Evolutionary conservation across 2,888 invertebrate species (phyloP).

Genomic region (Cataglyphis cursor): DNA sequence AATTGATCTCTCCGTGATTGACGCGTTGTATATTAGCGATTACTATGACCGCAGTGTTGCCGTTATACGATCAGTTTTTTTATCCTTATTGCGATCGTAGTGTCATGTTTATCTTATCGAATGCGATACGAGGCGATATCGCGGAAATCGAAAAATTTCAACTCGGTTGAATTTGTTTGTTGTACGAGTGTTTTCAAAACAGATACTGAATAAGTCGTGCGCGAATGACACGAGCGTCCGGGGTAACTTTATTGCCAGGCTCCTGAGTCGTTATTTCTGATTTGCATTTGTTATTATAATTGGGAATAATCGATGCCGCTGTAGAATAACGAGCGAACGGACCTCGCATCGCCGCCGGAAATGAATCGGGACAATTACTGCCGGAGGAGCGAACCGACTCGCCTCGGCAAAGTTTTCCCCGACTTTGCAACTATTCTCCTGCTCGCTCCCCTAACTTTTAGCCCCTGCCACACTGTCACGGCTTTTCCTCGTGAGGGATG

Average conservation of each 20-base stretch:
- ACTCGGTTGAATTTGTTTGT: constrained; percentile 16
- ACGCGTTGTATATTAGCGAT: constrained; percentile 52
- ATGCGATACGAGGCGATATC: not conserved
- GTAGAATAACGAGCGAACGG: constrained; percentile 72
- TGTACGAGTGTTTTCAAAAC: not conserved
- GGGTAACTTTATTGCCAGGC: constrained; percentile 82
- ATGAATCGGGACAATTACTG: constrained; percentile 80
- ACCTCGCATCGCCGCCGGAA: constrained; percentile 58
- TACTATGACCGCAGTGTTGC: constrained; percentile 19
- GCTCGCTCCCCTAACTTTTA: constrained; percentile 42
- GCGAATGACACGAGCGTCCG: constrained; percentile 72
- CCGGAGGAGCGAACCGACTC: constrained; percentile 67
- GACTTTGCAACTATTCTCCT: constrained; percentile 59
- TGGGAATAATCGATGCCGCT: constrained; percentile 85
- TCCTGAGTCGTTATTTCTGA: constrained; percentile 84
- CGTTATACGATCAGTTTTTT: not conserved
- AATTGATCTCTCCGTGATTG: constrained; percentile 53
- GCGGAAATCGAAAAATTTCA: not conserved
- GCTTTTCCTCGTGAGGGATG: constrained; percentile 32
- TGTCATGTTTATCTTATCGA: not conserved
- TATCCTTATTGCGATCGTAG: not conserved
- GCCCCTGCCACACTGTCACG: not conserved
- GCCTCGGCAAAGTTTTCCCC: constrained; percentile 70
- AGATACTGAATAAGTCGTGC: constrained; percentile 7
- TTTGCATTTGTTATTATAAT: constrained; percentile 86